phyloP scores from a whole-genome alignment of 2,113 vertebrate genomes.

The Odobenus rosmarus region DNA sequence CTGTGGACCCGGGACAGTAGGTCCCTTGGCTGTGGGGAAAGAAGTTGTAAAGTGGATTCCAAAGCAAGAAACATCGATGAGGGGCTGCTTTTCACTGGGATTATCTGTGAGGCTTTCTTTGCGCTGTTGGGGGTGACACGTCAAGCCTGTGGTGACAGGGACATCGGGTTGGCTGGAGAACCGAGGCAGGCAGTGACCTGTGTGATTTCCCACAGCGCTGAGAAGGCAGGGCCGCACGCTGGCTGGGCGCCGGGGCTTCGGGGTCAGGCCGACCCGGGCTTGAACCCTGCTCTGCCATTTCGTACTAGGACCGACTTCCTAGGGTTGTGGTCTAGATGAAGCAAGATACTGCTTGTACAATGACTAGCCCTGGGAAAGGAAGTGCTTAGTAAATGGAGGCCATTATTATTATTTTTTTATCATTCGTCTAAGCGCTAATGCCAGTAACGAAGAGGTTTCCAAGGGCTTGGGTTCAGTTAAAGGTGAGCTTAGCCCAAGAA shows the following conservation, averaged over 20 bases:
- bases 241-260: neutral
- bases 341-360: neutral
- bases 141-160: neutral
- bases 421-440: neutral
- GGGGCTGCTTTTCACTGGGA: neutral
- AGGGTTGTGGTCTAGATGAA: neutral
- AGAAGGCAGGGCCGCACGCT: neutral
- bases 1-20: neutral
- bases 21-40: neutral
- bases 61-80: neutral
- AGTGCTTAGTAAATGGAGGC: neutral
- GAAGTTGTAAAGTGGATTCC: neutral
- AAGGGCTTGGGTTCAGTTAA: neutral
- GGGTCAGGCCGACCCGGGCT: neutral
- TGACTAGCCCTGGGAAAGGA: neutral
- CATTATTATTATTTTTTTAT: neutral
- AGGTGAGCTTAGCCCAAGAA: neutral
- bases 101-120: neutral
- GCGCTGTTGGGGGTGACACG: neutral
- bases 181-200: neutral
- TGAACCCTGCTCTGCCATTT: neutral
- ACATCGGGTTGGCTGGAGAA: neutral
- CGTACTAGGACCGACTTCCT: neutral
- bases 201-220: neutral
- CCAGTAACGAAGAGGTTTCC: neutral